Percentiles rank a stretch among this genome's conserved stretches.
Evolutionary conservation across 2,113 vertebrate species (phyloP).

Genomic region (Pao palembangensis): DNA sequence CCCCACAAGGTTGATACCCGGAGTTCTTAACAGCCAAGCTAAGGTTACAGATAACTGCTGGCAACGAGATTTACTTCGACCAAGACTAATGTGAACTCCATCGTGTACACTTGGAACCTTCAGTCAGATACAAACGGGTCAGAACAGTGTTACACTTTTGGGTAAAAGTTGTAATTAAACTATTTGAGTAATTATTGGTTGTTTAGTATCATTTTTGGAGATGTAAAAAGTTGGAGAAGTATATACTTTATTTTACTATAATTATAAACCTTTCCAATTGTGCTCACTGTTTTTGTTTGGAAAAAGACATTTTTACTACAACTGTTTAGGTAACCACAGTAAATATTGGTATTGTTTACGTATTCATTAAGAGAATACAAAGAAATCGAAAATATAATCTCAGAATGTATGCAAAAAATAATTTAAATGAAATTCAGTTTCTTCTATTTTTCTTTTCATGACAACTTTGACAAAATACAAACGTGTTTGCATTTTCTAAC

Average conservation of each 20-base stretch:
- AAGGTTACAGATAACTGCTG: constrained; percentile 67
- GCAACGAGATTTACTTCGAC: constrained; percentile 48
- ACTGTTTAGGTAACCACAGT: no score
- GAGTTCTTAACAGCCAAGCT: constrained; percentile 69
- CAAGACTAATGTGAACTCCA: constrained; percentile 64
- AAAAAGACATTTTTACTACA: no score
- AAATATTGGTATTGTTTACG: background rate
- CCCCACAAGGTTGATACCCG: constrained; percentile 71
- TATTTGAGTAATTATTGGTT: constrained; percentile 13
- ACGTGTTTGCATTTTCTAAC: no score
- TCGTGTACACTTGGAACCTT: constrained; percentile 28
- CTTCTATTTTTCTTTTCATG: background rate
- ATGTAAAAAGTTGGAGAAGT: background rate
- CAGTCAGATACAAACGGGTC: constrained; percentile 17
- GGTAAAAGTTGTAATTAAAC: constrained; percentile 44
- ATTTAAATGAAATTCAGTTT: background rate
- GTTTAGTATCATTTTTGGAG: constrained; percentile 4
- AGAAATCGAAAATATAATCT: background rate
- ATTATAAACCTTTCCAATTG: no score
- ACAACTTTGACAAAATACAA: background rate
- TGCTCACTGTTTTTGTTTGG: no score
- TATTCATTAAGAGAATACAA: background rate
- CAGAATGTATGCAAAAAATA: background rate
- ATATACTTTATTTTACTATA: no score
- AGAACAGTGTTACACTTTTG: constrained; percentile 4